Percentiles rank a stretch among this genome's conserved stretches.
These are phyloP conservation scores for Copidosoma aretas DNA, from an alignment of 2,888 invertebrate genomes.

Conservation along the genomic window DNA sequence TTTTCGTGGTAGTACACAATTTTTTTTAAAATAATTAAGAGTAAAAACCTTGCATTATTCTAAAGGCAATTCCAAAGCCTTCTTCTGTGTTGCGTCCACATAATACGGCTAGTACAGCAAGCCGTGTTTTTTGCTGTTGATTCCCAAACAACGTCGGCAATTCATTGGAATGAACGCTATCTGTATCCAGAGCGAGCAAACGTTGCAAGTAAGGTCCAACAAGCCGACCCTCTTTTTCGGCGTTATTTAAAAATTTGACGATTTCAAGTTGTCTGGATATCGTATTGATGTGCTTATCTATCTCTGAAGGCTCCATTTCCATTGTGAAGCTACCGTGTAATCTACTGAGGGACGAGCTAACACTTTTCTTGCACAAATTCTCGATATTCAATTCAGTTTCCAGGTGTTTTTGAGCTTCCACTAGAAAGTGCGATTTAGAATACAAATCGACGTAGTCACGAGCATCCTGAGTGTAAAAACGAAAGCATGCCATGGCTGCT, in stretches of 20 bases:
- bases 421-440: conserved; percentile 64
- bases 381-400: conserved; percentile 65
- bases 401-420: conserved; percentile 72
- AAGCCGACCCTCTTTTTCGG: conserved; percentile 66
- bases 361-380: conserved; percentile 49
- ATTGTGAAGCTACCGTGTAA: conserved; percentile 65
- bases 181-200: conserved; percentile 52
- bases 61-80: conserved; percentile 74
- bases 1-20: too few species aligned
- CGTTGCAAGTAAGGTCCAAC: conserved; percentile 50
- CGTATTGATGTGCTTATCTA: conserved; percentile 79
- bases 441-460: conserved; percentile 67
- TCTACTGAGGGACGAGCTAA: conserved; percentile 40
- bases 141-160: conserved; percentile 78
- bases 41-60: conserved; percentile 65
- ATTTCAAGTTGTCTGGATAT: conserved; percentile 83
- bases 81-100: conserved; percentile 74
- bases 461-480: conserved; percentile 73
- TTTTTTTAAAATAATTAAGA: conserved; percentile 7
- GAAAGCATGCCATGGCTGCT: conserved; percentile 81
- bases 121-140: conserved; percentile 71
- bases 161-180: conserved; percentile 43
- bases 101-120: conserved; percentile 73
- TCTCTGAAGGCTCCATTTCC: conserved; percentile 74
- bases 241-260: conserved; percentile 73